A percentile compares a stretch with the other conserved stretches of the same genome.
phyloP scores from a whole-genome alignment of 2,113 vertebrate species.

The Scatophagus argus region DNA sequence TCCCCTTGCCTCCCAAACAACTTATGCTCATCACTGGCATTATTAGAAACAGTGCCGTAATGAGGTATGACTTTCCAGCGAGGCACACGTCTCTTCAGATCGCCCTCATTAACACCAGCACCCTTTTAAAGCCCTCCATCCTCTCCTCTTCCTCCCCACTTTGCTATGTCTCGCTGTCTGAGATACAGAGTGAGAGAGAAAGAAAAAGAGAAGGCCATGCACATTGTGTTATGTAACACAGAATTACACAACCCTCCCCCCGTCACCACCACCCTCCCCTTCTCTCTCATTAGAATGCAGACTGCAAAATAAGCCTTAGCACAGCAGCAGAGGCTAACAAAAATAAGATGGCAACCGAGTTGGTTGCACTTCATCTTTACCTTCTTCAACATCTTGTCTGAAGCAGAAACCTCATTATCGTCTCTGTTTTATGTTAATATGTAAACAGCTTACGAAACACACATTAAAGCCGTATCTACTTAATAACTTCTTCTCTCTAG shows the following conservation, averaged over 20 bases:
- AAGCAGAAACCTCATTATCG: slow-evolving; percentile 1
- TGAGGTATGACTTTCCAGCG: slow-evolving; percentile 68
- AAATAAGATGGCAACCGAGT: slow-evolving; percentile 51
- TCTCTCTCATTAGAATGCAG: slow-evolving; percentile 77
- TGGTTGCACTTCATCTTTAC: slow-evolving; percentile 40
- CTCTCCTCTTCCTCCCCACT: slow-evolving; percentile 34
- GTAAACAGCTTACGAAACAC: slow-evolving; percentile 13
- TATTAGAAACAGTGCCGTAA: slow-evolving; percentile 65
- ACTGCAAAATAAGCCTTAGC: slow-evolving; percentile 67
- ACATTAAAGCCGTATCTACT: slow-evolving; percentile 8
- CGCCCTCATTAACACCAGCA: slow-evolving; percentile 75
- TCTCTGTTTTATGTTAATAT: slow-evolving; percentile 23
- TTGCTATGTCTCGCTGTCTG: slow-evolving; percentile 36
- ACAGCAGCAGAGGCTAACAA: slow-evolving; percentile 58
- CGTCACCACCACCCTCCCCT: slow-evolving; percentile 21
- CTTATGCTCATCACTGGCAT: slow-evolving; percentile 58
- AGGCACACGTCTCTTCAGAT: slow-evolving; percentile 62
- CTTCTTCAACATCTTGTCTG: slow-evolving; percentile 36
- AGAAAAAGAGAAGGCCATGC: slow-evolving; percentile 59
- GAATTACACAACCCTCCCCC: slow-evolving; percentile 75
- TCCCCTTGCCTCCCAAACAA: slow-evolving; percentile 62
- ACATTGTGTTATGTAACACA: slow-evolving; percentile 77
- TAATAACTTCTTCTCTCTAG: not conserved
- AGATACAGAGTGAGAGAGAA: slow-evolving; percentile 22
- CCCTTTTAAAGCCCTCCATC: slow-evolving; percentile 50